Evolutionary conservation across 2,888 invertebrate species (phyloP).

Genomic region (Cheilosia scutellata): DNA sequence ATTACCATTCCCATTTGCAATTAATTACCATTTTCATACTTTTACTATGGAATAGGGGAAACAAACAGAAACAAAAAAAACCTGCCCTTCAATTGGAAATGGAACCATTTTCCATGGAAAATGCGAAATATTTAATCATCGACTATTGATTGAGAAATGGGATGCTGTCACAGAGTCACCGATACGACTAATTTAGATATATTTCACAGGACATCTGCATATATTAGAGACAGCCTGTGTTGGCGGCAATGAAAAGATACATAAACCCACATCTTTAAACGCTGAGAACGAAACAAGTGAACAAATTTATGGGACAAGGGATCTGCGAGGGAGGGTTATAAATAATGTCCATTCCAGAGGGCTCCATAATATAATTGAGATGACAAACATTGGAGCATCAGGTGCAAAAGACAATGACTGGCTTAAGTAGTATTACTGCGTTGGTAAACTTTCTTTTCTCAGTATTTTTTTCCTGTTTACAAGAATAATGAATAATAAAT

Average conservation of each 20-base stretch:
- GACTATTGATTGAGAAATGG: constrained; percentile 28
- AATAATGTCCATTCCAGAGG: constrained; percentile 30
- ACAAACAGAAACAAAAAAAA: constrained; percentile 1
- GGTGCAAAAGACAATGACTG: constrained; percentile 61
- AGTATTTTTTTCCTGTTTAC: background rate
- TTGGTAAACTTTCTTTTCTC: constrained; percentile 4
- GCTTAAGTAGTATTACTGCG: constrained; percentile 52
- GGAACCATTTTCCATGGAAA: background rate
- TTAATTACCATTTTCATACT: constrained; percentile 69
- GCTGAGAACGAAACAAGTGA: constrained; percentile 29
- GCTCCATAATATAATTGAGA: constrained; percentile 48
- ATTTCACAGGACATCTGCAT: constrained; percentile 5
- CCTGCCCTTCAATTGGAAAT: constrained; percentile 19
- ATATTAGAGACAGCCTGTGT: background rate
- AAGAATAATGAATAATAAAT: constrained; percentile 8
- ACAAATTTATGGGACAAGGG: constrained; percentile 35
- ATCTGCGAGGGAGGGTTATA: constrained; percentile 13
- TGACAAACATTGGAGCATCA: constrained; percentile 56
- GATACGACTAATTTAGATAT: constrained; percentile 13
- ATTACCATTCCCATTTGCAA: constrained; percentile 72
- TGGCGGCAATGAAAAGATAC: constrained; percentile 7
- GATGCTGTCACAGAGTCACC: background rate
- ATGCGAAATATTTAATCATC: constrained; percentile 52
- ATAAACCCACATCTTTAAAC: constrained; percentile 28
- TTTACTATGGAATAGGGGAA: constrained; percentile 23